Evolutionary conservation across 2,113 vertebrate species (phyloP), one percentile per base, ranked within the genome.

Genomic region (Vireo altiloquus): DNA sequence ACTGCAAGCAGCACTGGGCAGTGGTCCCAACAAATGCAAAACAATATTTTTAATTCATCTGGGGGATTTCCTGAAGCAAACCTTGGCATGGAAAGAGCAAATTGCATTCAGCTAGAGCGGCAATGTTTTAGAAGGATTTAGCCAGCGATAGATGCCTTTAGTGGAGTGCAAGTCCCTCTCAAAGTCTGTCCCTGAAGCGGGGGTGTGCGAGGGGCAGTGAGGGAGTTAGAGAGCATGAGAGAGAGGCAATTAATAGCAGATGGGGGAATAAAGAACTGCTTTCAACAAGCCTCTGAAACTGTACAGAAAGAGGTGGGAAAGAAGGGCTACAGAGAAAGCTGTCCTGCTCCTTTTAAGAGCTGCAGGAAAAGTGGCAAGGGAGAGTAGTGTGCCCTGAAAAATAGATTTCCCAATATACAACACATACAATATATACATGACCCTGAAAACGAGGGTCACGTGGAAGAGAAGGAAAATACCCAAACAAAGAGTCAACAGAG

Each of bases 51-150:
- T 59, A 87, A 95, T 95, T 90, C 42, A 95, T 90, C 65, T 85
- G 46, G 88, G 93, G 88, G 90, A 96, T 96, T 97, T 97, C 77
- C 90, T 97, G 90, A 84, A 82, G 46, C 46, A 93, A 93, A 89
- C 53, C 42, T 94, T 89, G 82, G 82, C 88, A 60, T 31, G 21
- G 53, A 76, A 70, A 76, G 17, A 88, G 60, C 31, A 74, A 85
- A 82, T 39, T 59, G 33, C 44, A 78, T 84, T 83, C 72, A 92
- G 61, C 49, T 47, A 77, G 56, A 74, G 88, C 59, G 75, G 70
- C 2, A 2, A 40, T 70, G 63, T 64, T 96, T 91, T 60, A 64
- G 86, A 25, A 87, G 88, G 77, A 77, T 93, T 92, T 87, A 85
- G 53, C 46, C 0, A 0, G 76, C 0, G 0, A 87, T 57, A 68